phyloP scores from a whole-genome alignment of 2,888 invertebrate genomes.

The Spicauda simplicius region DNA sequence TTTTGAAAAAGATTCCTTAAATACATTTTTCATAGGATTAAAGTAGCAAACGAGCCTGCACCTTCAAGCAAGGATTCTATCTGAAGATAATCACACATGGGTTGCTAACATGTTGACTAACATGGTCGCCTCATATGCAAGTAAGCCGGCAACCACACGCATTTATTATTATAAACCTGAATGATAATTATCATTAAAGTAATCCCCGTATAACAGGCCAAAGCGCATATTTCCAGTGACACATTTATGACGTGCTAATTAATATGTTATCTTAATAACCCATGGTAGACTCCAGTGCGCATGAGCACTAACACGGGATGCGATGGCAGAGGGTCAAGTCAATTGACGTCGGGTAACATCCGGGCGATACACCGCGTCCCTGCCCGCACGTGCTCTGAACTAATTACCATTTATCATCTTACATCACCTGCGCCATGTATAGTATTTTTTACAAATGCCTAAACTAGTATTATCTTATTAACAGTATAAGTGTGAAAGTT shows the following conservation, averaged over 20 bases:
- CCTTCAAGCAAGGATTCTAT: too few species aligned
- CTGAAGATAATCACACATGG: too few species aligned
- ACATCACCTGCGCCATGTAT: constrained; percentile 30
- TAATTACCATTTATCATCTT: constrained; percentile 30
- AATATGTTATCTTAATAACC: background rate
- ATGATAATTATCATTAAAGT: too few species aligned
- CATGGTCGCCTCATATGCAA: too few species aligned
- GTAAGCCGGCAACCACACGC: too few species aligned
- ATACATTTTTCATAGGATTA: too few species aligned
- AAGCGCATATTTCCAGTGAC: background rate
- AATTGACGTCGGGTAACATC: constrained; percentile 78
- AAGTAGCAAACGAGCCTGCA: too few species aligned
- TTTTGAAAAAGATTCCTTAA: too few species aligned
- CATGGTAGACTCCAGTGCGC: constrained; percentile 9
- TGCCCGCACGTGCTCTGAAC: constrained; percentile 62
- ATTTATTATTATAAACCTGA: too few species aligned
- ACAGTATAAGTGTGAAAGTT: too few species aligned
- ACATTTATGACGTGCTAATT: background rate
- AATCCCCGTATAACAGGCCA: background rate
- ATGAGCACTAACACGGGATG: constrained; percentile 62
- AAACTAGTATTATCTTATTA: too few species aligned
- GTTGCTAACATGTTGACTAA: too few species aligned
- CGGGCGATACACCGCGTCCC: constrained; percentile 61
- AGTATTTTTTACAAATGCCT: background rate
- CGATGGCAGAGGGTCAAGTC: constrained; percentile 79